phyloP scores from a whole-genome alignment of 2,113 vertebrate species.

The Macroglossus sobrinus region DNA sequence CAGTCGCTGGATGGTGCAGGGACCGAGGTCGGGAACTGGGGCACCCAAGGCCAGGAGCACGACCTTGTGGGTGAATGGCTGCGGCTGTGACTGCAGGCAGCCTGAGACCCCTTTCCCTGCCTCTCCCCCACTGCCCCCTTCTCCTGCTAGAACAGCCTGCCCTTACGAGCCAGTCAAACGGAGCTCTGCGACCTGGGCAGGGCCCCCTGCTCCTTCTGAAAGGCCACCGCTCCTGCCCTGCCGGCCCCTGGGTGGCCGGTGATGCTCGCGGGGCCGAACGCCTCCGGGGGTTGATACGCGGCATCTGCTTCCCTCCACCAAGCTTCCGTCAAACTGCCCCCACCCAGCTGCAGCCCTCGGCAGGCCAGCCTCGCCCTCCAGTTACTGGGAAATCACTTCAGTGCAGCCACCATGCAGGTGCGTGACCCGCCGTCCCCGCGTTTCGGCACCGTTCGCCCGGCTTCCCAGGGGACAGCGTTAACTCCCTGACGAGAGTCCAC shows the following conservation, averaged over 20 bases:
- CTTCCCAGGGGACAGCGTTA: neutral
- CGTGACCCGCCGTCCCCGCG: neutral
- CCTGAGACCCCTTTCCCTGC: neutral
- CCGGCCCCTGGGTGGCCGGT: neutral
- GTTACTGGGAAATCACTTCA: neutral
- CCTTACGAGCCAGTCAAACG: neutral
- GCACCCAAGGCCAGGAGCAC: neutral
- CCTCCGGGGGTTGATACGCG: rapidly evolving
- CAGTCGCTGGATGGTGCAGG: too few relatives aligned
- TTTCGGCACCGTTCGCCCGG: neutral
- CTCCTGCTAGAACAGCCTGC: neutral
- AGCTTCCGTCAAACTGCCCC: neutral
- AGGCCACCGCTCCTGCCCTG: neutral
- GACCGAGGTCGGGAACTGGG: neutral
- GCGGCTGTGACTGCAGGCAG: neutral
- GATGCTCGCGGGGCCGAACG: neutral
- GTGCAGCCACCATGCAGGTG: neutral
- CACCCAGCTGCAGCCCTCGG: neutral
- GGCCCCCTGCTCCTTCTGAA: neutral
- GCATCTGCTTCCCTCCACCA: neutral
- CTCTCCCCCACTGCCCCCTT: neutral
- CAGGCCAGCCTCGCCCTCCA: neutral
- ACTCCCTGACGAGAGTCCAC: neutral
- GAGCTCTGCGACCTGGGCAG: neutral
- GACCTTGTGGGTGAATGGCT: neutral